Percentiles rank a stretch among this genome's conserved stretches.
Evolutionary conservation across 2,797 vertebrate genomes (phyloP).

Genomic region (Fringilla coelebs): DNA sequence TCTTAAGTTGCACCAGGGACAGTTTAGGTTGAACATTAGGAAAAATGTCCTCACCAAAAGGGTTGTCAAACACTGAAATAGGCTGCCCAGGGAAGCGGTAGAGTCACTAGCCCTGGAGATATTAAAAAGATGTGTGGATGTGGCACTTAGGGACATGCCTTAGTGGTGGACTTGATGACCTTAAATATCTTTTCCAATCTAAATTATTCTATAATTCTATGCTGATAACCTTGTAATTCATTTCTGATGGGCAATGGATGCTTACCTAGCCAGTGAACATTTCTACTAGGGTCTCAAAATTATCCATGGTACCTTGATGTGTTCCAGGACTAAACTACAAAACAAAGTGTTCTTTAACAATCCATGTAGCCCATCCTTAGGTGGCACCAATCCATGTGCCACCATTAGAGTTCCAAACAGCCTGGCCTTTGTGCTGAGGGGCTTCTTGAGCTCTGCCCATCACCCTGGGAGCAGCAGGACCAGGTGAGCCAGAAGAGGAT

Average conservation of each 20-base stretch:
- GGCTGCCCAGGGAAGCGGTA: neutral
- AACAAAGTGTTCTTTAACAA: neutral
- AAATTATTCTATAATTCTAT: neutral
- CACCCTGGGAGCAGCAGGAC: rapidly evolving
- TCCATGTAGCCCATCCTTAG: neutral
- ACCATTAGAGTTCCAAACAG: neutral
- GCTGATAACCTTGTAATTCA: neutral
- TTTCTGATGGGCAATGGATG: neutral
- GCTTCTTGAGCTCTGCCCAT: neutral
- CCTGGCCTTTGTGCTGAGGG: neutral
- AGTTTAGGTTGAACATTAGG: neutral
- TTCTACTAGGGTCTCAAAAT: neutral
- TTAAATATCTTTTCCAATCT: neutral
- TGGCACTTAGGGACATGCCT: neutral
- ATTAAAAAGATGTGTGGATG: neutral
- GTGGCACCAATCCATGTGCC: neutral
- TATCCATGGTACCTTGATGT: neutral
- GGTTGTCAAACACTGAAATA: neutral
- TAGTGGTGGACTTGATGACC: neutral
- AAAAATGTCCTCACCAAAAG: neutral
- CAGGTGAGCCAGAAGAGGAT: neutral
- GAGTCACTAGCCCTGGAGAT: neutral
- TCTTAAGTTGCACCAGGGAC: too few species aligned
- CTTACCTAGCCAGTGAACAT: neutral
- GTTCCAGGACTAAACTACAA: neutral